Conservation (phyloP, 1,140 invertebrate species). For the Hylyphantes graminicola region DNA sequence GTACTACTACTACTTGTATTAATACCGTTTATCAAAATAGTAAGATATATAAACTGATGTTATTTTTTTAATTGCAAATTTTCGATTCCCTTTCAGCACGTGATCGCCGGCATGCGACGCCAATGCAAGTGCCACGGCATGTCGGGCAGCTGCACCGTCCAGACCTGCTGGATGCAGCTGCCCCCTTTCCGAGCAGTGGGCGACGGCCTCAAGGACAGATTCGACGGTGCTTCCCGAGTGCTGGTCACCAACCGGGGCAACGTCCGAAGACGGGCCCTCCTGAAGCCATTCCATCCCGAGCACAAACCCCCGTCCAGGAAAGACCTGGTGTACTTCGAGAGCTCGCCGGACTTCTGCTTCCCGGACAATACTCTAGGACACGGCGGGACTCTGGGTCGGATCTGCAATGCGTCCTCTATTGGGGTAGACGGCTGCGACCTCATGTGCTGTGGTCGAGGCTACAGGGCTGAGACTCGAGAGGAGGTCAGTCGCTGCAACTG, state of each 20-base stretch:
- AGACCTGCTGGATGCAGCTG: constrained; percentile 92
- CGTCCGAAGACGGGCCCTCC: constrained; percentile 68
- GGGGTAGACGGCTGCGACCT: constrained; percentile 95
- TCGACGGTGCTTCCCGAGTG: constrained; percentile 89
- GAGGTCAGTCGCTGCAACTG: constrained; percentile 92
- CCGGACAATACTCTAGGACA: constrained; percentile 87
- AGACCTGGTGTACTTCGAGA: constrained; percentile 92
- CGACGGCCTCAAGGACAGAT: constrained; percentile 88
- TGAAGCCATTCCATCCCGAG: constrained; percentile 86
- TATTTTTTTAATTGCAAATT: no score
- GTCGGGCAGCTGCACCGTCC: constrained; percentile 86
- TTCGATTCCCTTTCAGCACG: constrained; percentile 78
- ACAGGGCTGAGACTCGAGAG: constrained; percentile 79
- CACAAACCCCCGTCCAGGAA: constrained; percentile 87
- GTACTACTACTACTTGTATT: background rate
- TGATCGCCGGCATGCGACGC: constrained; percentile 89
- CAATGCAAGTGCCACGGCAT: constrained; percentile 95
- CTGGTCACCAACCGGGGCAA: constrained; percentile 81
- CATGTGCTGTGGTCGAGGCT: constrained; percentile 95
- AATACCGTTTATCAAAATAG: background rate
- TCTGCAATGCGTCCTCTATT: constrained; percentile 91
- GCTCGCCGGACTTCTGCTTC: constrained; percentile 92
- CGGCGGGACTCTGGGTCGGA: constrained; percentile 85
- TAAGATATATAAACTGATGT: no score
- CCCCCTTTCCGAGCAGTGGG: constrained; percentile 86